Evolutionary conservation across 2,113 vertebrate genomes (phyloP).

Genomic region (Anoura caudifer): DNA sequence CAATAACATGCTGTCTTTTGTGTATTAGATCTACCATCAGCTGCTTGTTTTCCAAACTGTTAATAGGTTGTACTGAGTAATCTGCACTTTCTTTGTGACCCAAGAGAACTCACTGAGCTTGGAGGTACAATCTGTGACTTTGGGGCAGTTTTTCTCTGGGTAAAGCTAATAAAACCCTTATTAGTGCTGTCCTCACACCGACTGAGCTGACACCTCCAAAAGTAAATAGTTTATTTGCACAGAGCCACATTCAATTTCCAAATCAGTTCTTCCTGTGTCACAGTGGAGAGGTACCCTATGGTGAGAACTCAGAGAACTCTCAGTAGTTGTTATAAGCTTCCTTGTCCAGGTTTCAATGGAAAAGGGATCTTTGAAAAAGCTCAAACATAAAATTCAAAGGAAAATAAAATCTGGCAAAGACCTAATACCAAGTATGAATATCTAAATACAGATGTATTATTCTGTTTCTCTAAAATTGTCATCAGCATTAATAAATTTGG

Average conservation of each 20-base stretch:
- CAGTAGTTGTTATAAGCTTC: neutral
- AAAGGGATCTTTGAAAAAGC: neutral
- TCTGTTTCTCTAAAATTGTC: neutral
- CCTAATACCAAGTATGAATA: neutral
- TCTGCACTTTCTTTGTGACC: constrained; percentile 35
- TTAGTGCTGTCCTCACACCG: constrained; percentile 7
- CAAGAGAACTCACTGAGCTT: neutral
- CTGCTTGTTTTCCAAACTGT: constrained; percentile 43
- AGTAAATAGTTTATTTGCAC: constrained; percentile 36
- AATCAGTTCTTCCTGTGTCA: neutral
- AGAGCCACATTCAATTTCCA: constrained; percentile 6
- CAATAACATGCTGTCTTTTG: neutral
- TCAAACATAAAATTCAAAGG: constrained; percentile 6
- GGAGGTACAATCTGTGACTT: neutral
- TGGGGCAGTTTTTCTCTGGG: constrained; percentile 17
- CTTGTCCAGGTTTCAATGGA: neutral
- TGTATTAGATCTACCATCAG: neutral
- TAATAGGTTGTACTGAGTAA: constrained; percentile 32
- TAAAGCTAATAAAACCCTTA: constrained; percentile 56
- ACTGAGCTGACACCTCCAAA: neutral
- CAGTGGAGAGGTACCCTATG: neutral
- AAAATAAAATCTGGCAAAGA: neutral
- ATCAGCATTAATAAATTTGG: neutral
- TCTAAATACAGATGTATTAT: neutral
- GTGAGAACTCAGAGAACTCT: neutral